Evolutionary conservation across 2,797 vertebrate species (phyloP).

Genomic region (Sebastolobus altivelis): DNA sequence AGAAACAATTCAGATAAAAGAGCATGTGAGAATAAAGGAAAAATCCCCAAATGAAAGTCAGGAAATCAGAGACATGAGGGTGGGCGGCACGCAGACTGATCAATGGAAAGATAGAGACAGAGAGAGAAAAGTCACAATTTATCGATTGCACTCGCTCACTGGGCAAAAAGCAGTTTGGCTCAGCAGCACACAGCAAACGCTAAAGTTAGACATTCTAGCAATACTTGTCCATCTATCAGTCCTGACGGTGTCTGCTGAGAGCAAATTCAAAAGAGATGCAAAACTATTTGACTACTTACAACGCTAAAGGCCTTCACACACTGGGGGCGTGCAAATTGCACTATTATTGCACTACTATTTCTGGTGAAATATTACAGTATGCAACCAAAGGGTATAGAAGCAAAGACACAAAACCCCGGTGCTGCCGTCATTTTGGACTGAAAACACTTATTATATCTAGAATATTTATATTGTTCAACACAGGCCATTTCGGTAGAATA

Average conservation of each 20-base stretch:
- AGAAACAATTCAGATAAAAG: conserved; percentile 23
- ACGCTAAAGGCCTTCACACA: not conserved
- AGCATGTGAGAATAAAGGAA: conserved; percentile 6
- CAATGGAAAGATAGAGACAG: conserved; percentile 37
- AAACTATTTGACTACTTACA: not conserved
- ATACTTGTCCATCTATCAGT: conserved; percentile 40
- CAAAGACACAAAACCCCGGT: too few relatives aligned
- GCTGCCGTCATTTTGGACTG: too few relatives aligned
- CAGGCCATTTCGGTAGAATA: too few relatives aligned
- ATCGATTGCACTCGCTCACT: conserved; percentile 43
- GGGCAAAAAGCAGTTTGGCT: conserved; percentile 41
- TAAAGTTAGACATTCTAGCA: conserved; percentile 23
- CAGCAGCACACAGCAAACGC: conserved; percentile 19
- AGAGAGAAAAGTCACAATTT: conserved; percentile 26
- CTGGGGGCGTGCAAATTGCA: too few relatives aligned
- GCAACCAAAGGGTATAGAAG: too few relatives aligned
- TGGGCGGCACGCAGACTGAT: conserved; percentile 39
- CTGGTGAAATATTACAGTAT: too few relatives aligned
- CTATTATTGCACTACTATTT: too few relatives aligned
- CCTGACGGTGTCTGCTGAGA: not conserved
- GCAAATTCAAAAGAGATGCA: not conserved
- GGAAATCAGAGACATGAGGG: conserved; percentile 33
- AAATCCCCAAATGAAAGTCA: not conserved
- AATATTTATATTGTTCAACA: too few relatives aligned
- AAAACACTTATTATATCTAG: too few relatives aligned